These are phyloP conservation scores for Coregonus sp. DNA, from an alignment of 2,797 vertebrate species.

Conservation along the genomic window DNA sequence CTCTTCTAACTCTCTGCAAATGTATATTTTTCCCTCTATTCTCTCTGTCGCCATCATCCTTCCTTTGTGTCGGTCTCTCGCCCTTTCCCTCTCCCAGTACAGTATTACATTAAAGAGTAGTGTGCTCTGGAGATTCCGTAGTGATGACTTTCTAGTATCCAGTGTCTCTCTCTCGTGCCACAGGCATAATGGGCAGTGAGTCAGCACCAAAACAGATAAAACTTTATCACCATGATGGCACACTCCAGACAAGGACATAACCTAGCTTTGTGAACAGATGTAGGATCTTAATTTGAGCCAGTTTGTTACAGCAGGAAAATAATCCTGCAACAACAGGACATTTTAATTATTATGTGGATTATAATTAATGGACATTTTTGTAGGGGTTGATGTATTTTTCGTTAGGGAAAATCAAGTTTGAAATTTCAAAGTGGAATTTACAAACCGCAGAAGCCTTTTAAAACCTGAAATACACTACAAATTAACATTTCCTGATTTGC, in stretches of 20 bases:
- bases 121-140: slow-evolving; percentile 19
- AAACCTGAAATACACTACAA: no score
- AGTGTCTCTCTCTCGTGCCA: slow-evolving; percentile 28
- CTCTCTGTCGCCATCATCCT: slow-evolving; percentile 10
- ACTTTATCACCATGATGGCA: slow-evolving; percentile 43
- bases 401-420: no score
- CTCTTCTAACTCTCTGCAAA: background rate
- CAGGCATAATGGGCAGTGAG: slow-evolving; percentile 17
- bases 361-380: no score
- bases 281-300: background rate
- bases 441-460: no score
- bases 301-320: no score
- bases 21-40: no score
- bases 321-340: no score
- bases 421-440: no score
- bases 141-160: slow-evolving; percentile 30
- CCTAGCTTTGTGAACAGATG: slow-evolving; percentile 7
- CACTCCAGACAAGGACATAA: slow-evolving; percentile 39
- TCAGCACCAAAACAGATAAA: slow-evolving; percentile 26
- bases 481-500: no score
- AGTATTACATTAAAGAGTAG: slow-evolving; percentile 5
- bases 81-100: background rate
- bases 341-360: no score
- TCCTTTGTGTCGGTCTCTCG: background rate
- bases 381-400: no score